These are phyloP conservation scores for Coregonus clupeaformis DNA, from an alignment of 2,113 vertebrate genomes.

Conservation along the genomic window DNA sequence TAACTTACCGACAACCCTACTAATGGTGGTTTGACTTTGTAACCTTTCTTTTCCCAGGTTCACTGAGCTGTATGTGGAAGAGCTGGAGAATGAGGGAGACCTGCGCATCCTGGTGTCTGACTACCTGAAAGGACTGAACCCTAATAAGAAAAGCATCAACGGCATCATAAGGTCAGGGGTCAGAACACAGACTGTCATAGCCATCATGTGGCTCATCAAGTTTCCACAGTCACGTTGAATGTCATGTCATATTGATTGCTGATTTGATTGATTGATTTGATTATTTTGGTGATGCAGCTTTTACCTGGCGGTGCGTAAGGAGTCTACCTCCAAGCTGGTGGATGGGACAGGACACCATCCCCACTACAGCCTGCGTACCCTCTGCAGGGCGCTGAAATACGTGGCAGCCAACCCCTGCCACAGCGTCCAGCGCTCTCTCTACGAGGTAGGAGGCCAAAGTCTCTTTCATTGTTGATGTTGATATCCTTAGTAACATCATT, in stretches of 20 bases:
- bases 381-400: constrained; percentile 90
- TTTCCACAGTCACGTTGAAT: not conserved
- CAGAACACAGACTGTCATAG: constrained; percentile 28
- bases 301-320: constrained; percentile 85
- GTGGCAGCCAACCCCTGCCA: constrained; percentile 83
- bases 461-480: too few relatives aligned
- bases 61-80: constrained; percentile 95
- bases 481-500: not conserved
- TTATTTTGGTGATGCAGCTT: constrained; percentile 73
- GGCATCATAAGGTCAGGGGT: constrained; percentile 95
- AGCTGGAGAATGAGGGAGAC: constrained; percentile 88
- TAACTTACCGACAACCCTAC: not conserved
- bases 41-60: constrained; percentile 71
- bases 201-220: too few relatives aligned
- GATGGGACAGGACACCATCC: constrained; percentile 92
- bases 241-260: not conserved
- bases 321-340: constrained; percentile 78
- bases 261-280: constrained; percentile 4
- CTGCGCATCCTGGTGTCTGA: constrained; percentile 87
- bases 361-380: constrained; percentile 93
- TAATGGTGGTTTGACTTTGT: not conserved
- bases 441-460: constrained; percentile 78
- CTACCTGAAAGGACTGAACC: constrained; percentile 87
- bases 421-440: constrained; percentile 88
- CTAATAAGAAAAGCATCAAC: constrained; percentile 78